phyloP scores from a whole-genome alignment of 2,888 invertebrate species.

The Melipona beecheii region DNA sequence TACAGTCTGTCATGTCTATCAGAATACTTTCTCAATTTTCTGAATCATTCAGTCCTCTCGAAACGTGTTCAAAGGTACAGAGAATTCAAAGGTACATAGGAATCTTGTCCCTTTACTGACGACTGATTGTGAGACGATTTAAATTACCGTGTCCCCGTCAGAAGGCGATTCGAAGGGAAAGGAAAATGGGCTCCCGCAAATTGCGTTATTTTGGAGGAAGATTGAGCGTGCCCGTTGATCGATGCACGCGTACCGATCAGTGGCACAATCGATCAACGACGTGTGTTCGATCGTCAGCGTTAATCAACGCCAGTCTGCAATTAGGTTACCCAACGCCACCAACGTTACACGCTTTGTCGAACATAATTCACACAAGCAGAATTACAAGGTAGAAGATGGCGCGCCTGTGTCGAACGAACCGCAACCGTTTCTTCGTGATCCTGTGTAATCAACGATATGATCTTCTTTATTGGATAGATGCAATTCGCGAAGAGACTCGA shows the following conservation, averaged over 20 bases:
- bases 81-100: too few relatives aligned
- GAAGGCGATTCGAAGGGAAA: constrained; percentile 10
- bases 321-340: constrained; percentile 37
- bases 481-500: too few relatives aligned
- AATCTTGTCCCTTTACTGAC: too few relatives aligned
- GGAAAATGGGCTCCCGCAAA: not conserved
- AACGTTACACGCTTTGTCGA: constrained; percentile 50
- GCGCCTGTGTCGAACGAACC: too few relatives aligned
- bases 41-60: too few relatives aligned
- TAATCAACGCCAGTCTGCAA: constrained; percentile 55
- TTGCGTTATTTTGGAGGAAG: constrained; percentile 38
- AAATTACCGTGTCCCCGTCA: not conserved
- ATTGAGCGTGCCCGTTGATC: constrained; percentile 20
- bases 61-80: too few relatives aligned
- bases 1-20: too few relatives aligned
- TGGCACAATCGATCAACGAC: constrained; percentile 42
- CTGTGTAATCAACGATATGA: not conserved
- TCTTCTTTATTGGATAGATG: not conserved
- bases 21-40: too few relatives aligned
- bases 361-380: constrained; percentile 37
- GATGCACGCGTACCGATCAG: constrained; percentile 28
- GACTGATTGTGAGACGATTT: not conserved
- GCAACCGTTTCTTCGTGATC: not conserved
- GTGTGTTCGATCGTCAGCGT: constrained; percentile 47
- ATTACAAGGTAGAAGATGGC: constrained; percentile 38